phyloP scores from a whole-genome alignment of 2,888 invertebrate genomes.

The Noctua pronuba region DNA sequence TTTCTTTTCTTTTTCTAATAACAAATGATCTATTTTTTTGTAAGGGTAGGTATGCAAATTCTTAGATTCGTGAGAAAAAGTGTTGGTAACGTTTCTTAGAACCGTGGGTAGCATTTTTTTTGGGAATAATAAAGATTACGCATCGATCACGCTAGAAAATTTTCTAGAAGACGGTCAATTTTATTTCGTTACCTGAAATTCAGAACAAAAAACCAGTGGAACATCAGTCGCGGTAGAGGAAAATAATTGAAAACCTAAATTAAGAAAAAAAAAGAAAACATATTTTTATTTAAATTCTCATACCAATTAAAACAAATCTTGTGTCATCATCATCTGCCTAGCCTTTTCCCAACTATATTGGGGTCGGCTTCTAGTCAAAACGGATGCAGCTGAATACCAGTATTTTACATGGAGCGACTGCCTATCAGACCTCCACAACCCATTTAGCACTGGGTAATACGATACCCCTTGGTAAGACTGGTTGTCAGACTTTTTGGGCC shows the following conservation, averaged over 20 bases:
- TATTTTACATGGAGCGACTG: too few species aligned
- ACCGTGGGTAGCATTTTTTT: slow-evolving; percentile 47
- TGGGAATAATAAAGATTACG: background rate
- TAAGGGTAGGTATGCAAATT: slow-evolving; percentile 77
- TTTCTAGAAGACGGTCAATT: background rate
- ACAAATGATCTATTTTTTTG: slow-evolving; percentile 78
- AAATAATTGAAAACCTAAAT: background rate
- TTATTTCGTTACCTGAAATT: background rate
- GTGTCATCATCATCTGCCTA: too few species aligned
- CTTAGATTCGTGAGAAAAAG: slow-evolving; percentile 81
- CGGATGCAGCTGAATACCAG: too few species aligned
- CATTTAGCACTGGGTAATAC: too few species aligned
- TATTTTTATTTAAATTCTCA: too few species aligned
- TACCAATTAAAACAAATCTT: background rate
- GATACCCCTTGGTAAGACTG: too few species aligned
- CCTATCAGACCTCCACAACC: too few species aligned
- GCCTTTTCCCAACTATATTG: too few species aligned
- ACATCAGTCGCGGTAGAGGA: background rate
- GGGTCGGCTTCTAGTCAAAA: too few species aligned
- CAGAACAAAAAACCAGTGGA: background rate
- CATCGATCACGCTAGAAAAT: background rate
- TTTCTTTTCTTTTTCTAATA: slow-evolving; percentile 70
- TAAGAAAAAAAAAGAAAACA: too few species aligned
- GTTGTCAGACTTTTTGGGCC: too few species aligned
- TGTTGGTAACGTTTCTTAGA: slow-evolving; percentile 54